Evolutionary conservation across 2,888 invertebrate species (phyloP).

Genomic region (Blastobasis lacticolella): DNA sequence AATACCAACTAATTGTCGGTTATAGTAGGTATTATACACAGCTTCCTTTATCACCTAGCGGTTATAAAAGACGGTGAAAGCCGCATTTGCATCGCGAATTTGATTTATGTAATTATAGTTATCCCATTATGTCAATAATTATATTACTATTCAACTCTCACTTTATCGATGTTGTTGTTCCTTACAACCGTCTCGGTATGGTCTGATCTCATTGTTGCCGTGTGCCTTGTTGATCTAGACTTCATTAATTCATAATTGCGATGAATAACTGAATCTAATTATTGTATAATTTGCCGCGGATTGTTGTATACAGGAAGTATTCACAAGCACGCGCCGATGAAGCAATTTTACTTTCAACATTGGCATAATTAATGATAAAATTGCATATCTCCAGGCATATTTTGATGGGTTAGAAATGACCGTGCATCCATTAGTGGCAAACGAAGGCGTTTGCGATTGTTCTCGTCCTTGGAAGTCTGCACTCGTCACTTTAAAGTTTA

Average conservation of each 20-base stretch:
- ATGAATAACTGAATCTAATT: background rate
- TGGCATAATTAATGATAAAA: too few species aligned
- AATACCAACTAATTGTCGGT: conserved; percentile 11
- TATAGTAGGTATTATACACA: conserved; percentile 11
- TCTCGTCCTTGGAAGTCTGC: too few species aligned
- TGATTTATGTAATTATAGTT: conserved; percentile 30
- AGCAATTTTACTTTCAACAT: too few species aligned
- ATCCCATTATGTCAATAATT: conserved; percentile 30
- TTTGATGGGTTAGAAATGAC: too few species aligned
- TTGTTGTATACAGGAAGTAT: too few species aligned
- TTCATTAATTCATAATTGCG: background rate
- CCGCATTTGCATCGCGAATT: conserved; percentile 31
- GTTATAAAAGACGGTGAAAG: conserved; percentile 23
- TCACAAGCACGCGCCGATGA: too few species aligned
- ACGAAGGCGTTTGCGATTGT: too few species aligned
- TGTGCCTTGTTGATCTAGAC: background rate
- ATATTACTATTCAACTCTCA: conserved; percentile 23
- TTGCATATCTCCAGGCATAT: too few species aligned
- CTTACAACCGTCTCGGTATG: background rate
- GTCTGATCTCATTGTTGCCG: background rate
- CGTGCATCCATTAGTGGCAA: too few species aligned
- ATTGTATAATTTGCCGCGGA: background rate
- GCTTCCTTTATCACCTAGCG: background rate
- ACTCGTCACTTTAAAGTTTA: too few species aligned
- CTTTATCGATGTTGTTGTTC: conserved; percentile 11